phyloP scores from a whole-genome alignment of 1,140 invertebrate genomes.

The Ceratosolen fusciceps region DNA sequence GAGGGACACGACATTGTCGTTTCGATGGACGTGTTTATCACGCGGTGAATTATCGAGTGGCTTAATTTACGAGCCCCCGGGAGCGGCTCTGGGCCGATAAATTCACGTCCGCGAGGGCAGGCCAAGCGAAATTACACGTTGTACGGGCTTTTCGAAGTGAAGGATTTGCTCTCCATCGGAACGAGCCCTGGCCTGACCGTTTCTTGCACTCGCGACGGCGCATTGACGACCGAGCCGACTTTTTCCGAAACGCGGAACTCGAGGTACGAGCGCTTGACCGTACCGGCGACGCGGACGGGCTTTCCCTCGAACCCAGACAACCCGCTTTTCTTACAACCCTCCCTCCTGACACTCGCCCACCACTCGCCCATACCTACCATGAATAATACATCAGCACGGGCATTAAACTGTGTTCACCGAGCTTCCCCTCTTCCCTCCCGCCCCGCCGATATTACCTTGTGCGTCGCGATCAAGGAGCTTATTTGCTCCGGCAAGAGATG shows the following conservation, averaged over 20 bases:
- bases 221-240: neutral
- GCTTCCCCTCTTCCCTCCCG: too few species aligned
- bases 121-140: conserved; percentile 41
- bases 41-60: conserved; percentile 40
- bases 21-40: conserved; percentile 26
- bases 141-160: conserved; percentile 11
- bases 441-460: too few species aligned
- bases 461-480: too few species aligned
- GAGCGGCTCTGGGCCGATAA: conserved; percentile 36
- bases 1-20: conserved; percentile 21
- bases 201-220: neutral
- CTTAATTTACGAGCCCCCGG: conserved; percentile 39
- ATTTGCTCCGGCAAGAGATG: too few species aligned
- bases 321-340: too few species aligned
- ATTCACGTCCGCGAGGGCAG: conserved; percentile 13
- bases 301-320: too few species aligned
- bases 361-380: too few species aligned
- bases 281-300: too few species aligned
- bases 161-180: neutral
- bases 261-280: neutral
- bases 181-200: neutral
- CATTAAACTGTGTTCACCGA: too few species aligned
- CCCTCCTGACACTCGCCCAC: too few species aligned
- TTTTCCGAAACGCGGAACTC: neutral
- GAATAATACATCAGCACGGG: too few species aligned